Percentiles rank a stretch among this genome's conserved stretches.
Evolutionary conservation across 2,888 invertebrate species (phyloP).

Genomic region (Eueremaeus valkanovi): DNA sequence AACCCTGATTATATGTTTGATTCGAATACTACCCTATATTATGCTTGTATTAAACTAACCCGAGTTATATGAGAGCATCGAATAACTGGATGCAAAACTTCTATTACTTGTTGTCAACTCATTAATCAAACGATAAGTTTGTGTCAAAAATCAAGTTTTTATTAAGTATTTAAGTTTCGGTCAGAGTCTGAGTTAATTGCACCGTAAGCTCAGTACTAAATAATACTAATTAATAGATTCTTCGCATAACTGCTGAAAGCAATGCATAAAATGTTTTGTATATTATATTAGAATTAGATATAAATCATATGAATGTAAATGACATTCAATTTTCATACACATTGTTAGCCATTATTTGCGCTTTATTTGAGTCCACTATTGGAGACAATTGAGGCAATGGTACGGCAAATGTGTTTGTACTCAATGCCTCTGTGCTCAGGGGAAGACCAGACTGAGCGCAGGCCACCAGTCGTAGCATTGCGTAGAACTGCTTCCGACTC

Average conservation of each 20-base stretch:
- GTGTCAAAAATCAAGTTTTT: neutral
- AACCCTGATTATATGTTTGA: no score
- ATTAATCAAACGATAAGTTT: neutral
- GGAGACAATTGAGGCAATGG: conserved; percentile 14
- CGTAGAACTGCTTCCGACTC: conserved; percentile 55
- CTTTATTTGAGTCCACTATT: neutral
- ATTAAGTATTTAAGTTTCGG: neutral
- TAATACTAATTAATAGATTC: neutral
- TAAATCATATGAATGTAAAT: neutral
- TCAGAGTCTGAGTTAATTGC: neutral
- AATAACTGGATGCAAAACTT: neutral
- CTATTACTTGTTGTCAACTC: neutral
- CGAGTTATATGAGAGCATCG: neutral
- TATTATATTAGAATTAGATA: neutral
- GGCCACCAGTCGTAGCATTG: conserved; percentile 54
- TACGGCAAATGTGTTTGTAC: conserved; percentile 26
- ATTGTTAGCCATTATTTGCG: conserved; percentile 5
- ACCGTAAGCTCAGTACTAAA: neutral
- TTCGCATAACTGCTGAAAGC: no score
- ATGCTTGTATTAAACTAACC: no score
- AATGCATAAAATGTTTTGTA: neutral
- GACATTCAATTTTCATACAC: neutral
- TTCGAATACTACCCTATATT: no score
- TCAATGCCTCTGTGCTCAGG: conserved; percentile 52
- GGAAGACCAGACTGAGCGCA: conserved; percentile 53